phyloP scores from a whole-genome alignment of 1,140 invertebrate genomes.

The Drosophila ficusphila region DNA sequence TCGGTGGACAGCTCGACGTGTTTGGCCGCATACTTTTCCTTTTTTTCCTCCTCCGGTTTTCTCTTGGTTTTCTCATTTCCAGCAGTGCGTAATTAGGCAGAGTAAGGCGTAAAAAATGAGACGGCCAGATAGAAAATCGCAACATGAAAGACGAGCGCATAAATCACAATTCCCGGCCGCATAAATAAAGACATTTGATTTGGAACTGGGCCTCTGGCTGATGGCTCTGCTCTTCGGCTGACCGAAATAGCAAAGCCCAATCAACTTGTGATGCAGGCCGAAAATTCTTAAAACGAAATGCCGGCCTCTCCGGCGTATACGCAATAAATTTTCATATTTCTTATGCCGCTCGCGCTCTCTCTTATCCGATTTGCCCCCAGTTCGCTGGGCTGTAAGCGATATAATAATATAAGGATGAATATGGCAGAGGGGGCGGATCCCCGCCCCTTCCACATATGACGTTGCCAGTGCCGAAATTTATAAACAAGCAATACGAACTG shows the following conservation, averaged over 20 bases:
- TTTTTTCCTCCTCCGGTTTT: slow-evolving; percentile 3
- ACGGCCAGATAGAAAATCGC: slow-evolving; percentile 53
- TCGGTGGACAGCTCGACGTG: slow-evolving; percentile 11
- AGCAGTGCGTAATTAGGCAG: slow-evolving; percentile 62
- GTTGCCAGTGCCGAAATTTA: slow-evolving; percentile 42
- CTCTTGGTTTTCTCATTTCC: slow-evolving; percentile 27
- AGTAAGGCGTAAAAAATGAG: slow-evolving; percentile 60
- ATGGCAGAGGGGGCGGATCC: not conserved
- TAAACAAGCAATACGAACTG: slow-evolving; percentile 43
- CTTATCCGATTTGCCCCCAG: slow-evolving; percentile 28
- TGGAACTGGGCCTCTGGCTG: slow-evolving; percentile 40
- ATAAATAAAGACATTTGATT: slow-evolving; percentile 78
- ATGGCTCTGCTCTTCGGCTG: slow-evolving; percentile 6
- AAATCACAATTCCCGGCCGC: slow-evolving; percentile 66
- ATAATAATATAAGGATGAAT: slow-evolving; percentile 1
- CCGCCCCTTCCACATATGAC: slow-evolving; percentile 17
- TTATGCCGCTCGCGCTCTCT: slow-evolving; percentile 46
- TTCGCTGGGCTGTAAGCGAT: slow-evolving; percentile 28
- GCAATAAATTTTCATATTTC: slow-evolving; percentile 82
- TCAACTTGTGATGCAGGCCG: slow-evolving; percentile 57
- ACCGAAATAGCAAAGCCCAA: slow-evolving; percentile 65
- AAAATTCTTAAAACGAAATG: slow-evolving; percentile 46
- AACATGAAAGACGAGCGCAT: slow-evolving; percentile 72
- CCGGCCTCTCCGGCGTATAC: slow-evolving; percentile 64
- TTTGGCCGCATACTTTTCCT: slow-evolving; percentile 22